phyloP scores from a whole-genome alignment of 2,113 vertebrate genomes.

The Engystomops pustulosus region DNA sequence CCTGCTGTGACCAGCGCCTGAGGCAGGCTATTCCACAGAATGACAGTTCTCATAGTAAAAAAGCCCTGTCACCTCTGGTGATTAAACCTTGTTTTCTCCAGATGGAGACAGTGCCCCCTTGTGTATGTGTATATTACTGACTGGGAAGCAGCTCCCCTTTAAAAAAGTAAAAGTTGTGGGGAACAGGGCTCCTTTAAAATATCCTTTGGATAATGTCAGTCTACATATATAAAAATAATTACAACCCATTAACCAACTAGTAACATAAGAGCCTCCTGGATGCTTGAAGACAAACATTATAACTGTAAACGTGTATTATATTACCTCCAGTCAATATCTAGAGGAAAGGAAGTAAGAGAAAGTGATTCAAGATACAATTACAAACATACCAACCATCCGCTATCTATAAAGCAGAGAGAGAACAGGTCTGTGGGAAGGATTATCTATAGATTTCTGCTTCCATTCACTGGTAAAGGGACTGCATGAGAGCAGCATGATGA shows the following conservation, averaged over 20 bases:
- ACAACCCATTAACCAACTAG: not conserved
- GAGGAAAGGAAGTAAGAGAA: slow-evolving; percentile 4
- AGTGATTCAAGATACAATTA: slow-evolving; percentile 32
- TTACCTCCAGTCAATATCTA: not conserved
- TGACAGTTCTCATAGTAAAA: too few species aligned
- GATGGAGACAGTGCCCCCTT: too few species aligned
- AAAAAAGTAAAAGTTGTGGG: too few species aligned
- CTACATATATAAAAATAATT: not conserved
- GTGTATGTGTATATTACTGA: too few species aligned
- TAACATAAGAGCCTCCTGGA: not conserved
- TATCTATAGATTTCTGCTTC: slow-evolving; percentile 35
- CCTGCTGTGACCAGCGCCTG: too few species aligned
- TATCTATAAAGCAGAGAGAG: not conserved
- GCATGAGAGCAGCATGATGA: not conserved
- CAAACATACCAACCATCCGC: slow-evolving; percentile 2
- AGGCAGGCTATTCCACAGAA: too few species aligned
- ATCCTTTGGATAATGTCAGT: not conserved
- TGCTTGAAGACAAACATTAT: not conserved
- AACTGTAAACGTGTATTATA: not conserved
- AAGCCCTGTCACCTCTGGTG: too few species aligned
- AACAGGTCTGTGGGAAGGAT: not conserved
- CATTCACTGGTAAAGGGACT: not conserved
- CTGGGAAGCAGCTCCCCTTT: too few species aligned
- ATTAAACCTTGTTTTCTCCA: too few species aligned
- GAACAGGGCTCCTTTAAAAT: not conserved